Evolutionary conservation across 2,888 invertebrate species (phyloP).

Genomic region (Chrysodeixis includens): DNA sequence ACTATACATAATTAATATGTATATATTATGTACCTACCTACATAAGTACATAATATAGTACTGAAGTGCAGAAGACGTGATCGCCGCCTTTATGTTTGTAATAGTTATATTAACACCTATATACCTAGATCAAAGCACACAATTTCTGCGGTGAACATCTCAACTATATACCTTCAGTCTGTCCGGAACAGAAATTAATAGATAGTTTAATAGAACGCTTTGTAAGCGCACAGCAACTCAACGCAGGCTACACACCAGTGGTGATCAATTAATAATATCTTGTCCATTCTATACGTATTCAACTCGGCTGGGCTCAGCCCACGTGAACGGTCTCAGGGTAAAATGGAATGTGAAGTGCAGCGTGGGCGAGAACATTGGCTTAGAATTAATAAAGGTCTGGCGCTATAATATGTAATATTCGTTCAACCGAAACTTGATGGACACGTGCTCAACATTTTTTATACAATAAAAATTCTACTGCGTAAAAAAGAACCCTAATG

Average conservation of each 20-base stretch:
- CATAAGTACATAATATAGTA: too few relatives aligned
- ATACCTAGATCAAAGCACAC: constrained; percentile 14
- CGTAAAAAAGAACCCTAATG: too few relatives aligned
- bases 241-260: constrained; percentile 9
- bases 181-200: constrained; percentile 48
- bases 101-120: neutral
- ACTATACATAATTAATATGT: too few relatives aligned
- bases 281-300: constrained; percentile 17
- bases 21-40: too few relatives aligned
- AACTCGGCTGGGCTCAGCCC: neutral
- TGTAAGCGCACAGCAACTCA: constrained; percentile 32
- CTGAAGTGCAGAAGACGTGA: too few relatives aligned
- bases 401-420: too few relatives aligned
- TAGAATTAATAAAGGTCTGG: neutral
- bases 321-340: neutral
- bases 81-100: neutral
- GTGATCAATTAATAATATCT: constrained; percentile 52
- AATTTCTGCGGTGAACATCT: constrained; percentile 40
- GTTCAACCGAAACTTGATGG: too few relatives aligned
- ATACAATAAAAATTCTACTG: too few relatives aligned
- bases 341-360: neutral
- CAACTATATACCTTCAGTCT: constrained; percentile 29
- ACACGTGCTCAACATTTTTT: too few relatives aligned
- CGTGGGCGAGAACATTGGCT: too few relatives aligned
- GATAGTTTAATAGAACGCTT: constrained; percentile 52